A percentile compares a stretch with the other conserved stretches of the same genome.
Conservation (phyloP, 2,113 vertebrate genomes). For the Blennius ocellaris region DNA sequence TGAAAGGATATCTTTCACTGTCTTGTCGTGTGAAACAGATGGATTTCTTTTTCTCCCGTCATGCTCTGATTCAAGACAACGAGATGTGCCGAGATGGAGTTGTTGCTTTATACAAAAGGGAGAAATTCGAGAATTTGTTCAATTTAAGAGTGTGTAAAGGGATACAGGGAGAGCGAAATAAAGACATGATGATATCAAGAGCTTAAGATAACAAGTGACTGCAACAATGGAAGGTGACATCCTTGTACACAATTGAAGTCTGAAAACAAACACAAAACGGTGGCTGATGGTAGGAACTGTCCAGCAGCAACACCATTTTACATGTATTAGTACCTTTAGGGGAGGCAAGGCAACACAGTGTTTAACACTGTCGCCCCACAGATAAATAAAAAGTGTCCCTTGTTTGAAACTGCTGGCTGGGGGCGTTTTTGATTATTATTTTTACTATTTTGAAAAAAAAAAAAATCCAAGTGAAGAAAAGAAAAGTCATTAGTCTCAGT, state of each 20-base stretch:
- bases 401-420: too few relatives aligned
- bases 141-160: not conserved
- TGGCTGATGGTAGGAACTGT: too few relatives aligned
- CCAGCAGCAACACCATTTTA: too few relatives aligned
- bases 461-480: too few relatives aligned
- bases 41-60: constrained; percentile 38
- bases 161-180: constrained; percentile 1
- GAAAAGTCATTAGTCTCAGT: not conserved
- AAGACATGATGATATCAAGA: not conserved
- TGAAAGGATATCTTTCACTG: constrained; percentile 52
- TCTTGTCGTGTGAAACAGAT: constrained; percentile 55
- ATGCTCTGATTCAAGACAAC: constrained; percentile 65
- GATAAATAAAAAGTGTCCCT: too few relatives aligned
- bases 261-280: too few relatives aligned
- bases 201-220: not conserved
- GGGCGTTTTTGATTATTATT: too few relatives aligned
- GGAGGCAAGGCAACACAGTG: too few relatives aligned
- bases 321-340: too few relatives aligned
- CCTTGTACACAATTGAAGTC: too few relatives aligned
- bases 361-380: too few relatives aligned
- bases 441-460: too few relatives aligned
- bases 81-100: constrained; percentile 19
- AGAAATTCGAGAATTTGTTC: constrained; percentile 2
- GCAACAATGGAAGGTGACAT: not conserved
- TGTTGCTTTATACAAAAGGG: not conserved